A percentile compares a stretch with the other conserved stretches of the same genome.
Conservation (phyloP, 2,113 vertebrate species). For the Gallinago paraguaiae region DNA sequence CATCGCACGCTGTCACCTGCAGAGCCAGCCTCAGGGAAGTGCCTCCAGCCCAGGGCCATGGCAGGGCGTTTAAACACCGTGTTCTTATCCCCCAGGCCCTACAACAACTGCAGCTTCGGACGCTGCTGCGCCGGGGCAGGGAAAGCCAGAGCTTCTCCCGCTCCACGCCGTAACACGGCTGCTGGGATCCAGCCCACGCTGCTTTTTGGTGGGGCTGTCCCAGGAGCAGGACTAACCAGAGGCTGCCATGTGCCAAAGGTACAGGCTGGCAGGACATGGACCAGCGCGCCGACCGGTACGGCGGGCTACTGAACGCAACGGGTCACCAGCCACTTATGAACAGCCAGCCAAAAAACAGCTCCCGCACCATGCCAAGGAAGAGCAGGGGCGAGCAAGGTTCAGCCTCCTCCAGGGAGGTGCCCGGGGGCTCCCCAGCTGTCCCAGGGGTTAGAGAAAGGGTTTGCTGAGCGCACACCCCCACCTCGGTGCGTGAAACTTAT, state of each 20-base stretch:
- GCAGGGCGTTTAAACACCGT: neutral
- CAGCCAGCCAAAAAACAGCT: neutral
- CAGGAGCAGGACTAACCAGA: neutral
- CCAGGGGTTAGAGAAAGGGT: neutral
- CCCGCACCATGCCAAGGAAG: neutral
- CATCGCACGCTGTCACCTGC: neutral
- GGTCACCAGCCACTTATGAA: neutral
- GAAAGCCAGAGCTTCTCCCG: neutral
- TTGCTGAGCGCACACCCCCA: neutral
- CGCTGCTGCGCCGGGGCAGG: rapidly evolving
- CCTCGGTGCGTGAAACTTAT: neutral
- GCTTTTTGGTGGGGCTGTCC: neutral
- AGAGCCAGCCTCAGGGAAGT: rapidly evolving
- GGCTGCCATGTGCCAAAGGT: neutral
- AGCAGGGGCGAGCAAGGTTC: neutral
- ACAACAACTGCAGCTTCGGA: neutral
- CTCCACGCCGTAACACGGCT: neutral
- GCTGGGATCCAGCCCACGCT: neutral
- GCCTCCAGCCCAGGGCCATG: neutral
- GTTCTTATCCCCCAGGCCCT: neutral
- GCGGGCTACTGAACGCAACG: neutral
- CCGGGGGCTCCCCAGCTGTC: neutral
- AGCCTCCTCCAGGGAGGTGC: neutral
- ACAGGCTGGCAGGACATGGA: neutral
- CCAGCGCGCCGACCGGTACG: neutral